Base-by-base conservation (phyloP, 1,140 invertebrate species). In the Nephotettix cincticeps region DNA sequence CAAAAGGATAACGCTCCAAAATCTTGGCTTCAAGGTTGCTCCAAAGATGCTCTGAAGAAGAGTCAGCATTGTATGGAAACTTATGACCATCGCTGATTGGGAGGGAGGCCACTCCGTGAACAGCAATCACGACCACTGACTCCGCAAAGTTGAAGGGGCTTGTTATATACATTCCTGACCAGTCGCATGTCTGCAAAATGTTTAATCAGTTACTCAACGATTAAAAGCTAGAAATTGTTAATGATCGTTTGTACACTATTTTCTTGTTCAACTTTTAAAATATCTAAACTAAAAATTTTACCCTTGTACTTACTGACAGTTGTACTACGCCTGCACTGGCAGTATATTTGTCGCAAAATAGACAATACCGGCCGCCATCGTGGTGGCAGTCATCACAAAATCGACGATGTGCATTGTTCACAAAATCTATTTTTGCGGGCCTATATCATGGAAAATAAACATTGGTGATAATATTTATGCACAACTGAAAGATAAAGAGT, bases 101-200 rank as follows among this genome's bases (percentile, higher is more conserved):
- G n/a, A 84, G 68, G 27, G 78, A 78, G n/a, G 82, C 81, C 6
- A 91, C 81, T 69, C 91, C 92, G 80, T 91, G 89, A 45, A 95
- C 83, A 40, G 87, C 87, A 32, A 95, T 83, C 32, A 87, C 86
- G 27, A 94, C 89, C 58, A 91, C 85, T 36, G 90, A 91, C 81
- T 93, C 89, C 28, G 93, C 90, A 69, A 90, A 84, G 71, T 88
- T 84, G 74, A 95, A 94, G 9, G 92, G 89, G 82, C 92, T 86
- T 1, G 81, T 84, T 54, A 93, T 85, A 29, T 81, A 84, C 66
- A 95, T 76, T 17, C 91, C 91, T 74, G 83, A 83, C 91, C 92
- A 94, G 72, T 85, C 83, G 36, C 86, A 84, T 74, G 83, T 85
- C 87, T 91, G 77, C 3, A 83, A 84, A 61, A 28, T 6, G 3